Evolutionary conservation across 2,113 vertebrate species (phyloP).

Genomic region (Acanthisitta chloris): DNA sequence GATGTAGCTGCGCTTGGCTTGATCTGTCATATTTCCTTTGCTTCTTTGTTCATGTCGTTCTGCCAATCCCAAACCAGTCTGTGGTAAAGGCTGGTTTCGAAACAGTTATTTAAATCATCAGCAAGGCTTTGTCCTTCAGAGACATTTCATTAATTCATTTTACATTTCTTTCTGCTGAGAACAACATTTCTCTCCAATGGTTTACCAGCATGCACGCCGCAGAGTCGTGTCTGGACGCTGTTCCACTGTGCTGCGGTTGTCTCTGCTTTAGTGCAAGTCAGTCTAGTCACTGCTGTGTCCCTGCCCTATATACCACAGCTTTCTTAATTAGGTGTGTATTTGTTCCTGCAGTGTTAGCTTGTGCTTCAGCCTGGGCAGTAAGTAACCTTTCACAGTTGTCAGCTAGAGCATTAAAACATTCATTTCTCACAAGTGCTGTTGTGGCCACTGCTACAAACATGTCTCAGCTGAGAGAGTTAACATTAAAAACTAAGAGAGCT

Average conservation of each 20-base stretch:
- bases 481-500: background rate
- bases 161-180: slow-evolving; percentile 27
- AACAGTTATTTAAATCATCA: slow-evolving; percentile 2
- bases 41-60: slow-evolving; percentile 3
- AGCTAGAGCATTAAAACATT: background rate
- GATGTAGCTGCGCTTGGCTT: background rate
- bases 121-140: slow-evolving; percentile 12
- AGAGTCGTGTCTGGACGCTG: background rate
- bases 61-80: background rate
- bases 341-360: slow-evolving; percentile 16
- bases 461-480: background rate
- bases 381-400: background rate
- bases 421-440: background rate
- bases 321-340: slow-evolving; percentile 33
- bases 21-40: background rate
- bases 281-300: background rate
- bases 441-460: background rate
- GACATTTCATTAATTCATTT: slow-evolving; percentile 3
- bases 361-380: slow-evolving; percentile 1
- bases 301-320: background rate
- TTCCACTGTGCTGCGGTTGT: background rate
- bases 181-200: background rate
- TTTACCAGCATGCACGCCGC: accelerated
- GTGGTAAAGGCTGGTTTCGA: slow-evolving; percentile 8
- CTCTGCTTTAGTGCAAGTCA: background rate